Base-by-base conservation (phyloP, 2,888 invertebrate species). In the Incurvaria masculella region DNA sequence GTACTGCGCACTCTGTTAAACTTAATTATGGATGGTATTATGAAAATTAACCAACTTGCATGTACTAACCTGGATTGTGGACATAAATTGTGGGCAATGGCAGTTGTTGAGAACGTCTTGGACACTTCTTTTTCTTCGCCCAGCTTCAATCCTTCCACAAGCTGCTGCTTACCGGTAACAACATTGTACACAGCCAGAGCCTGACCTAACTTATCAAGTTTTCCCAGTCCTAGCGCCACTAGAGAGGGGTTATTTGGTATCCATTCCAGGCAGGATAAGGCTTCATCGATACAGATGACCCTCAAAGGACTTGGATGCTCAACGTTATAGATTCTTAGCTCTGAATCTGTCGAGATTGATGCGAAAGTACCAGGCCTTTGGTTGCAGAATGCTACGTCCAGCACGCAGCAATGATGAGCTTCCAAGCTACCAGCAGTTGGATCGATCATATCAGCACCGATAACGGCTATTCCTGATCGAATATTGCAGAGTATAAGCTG, bases 321-420 rank as follows among this genome's bases (percentile, higher is more conserved):
- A 0, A 75, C 60, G 52, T 71, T 64, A 51, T 72, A 75, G 1
- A 78, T 52, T 3, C 72, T 57, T 21, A 75, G 38, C 53, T 75
- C 75, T 0, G 74, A 68, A 44, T 74, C 74, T 39, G 70, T 69
- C 0, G 73, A 69, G 4, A 73, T 57, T 0, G 75, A 69, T 0
- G 67, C 65, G 21, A 75, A 70, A 0, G 72, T 51, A 0, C 65
- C 67, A 0, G 70, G 65, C 48, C 61, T 65, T 44, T 72, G 68
- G 2, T 51, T 52, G 27, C 66, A 69, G 49, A 75, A 75, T 0
- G 63, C 63, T 1, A 74, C 59, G 27, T 67, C 64, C 40, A 76
- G 21, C 0, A 76, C 62, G 17, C 72, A 72, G 0, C 68, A 65
- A 1, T 57, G 52, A 16, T 72, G 72, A 0, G 65, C 65, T 0